These are phyloP conservation scores for Lochmaea capreae DNA, from an alignment of 2,888 invertebrate genomes.

Conservation along the genomic window DNA sequence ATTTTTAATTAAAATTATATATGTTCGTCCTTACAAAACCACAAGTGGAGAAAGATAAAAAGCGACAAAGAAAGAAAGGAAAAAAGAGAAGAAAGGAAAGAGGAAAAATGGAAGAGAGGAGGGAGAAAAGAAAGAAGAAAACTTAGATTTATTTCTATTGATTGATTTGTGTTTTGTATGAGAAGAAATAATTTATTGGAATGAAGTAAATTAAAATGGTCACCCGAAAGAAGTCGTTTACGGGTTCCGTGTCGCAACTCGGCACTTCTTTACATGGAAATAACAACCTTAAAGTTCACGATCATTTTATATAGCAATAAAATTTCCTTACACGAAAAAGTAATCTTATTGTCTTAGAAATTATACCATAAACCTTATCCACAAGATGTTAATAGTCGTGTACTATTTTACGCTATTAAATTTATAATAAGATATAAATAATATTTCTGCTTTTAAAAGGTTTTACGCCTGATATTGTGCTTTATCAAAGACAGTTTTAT, in stretches of 20 bases:
- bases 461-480: slow-evolving; percentile 36
- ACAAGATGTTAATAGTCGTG: slow-evolving; percentile 40
- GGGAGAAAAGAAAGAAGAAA: too few species aligned
- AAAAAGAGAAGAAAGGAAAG: too few species aligned
- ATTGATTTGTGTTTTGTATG: too few species aligned
- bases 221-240: not conserved
- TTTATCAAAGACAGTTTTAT: slow-evolving; percentile 13
- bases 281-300: slow-evolving; percentile 32
- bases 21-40: too few species aligned
- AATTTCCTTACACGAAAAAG: slow-evolving; percentile 40
- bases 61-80: too few species aligned
- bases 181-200: too few species aligned
- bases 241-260: not conserved
- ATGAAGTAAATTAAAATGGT: too few species aligned
- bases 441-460: slow-evolving; percentile 40
- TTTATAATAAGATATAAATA: slow-evolving; percentile 45
- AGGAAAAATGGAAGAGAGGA: too few species aligned
- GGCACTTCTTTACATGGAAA: slow-evolving; percentile 15
- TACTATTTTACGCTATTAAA: slow-evolving; percentile 46
- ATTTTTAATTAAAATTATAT: too few species aligned
- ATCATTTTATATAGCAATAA: slow-evolving; percentile 33
- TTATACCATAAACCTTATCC: slow-evolving; percentile 44
- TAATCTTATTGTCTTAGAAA: slow-evolving; percentile 43
- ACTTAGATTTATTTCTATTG: too few species aligned
- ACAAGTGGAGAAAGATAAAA: too few species aligned